These are phyloP conservation scores for Dipodomys ordii DNA, from an alignment of 2,113 vertebrate genomes.

Conservation along the genomic window DNA sequence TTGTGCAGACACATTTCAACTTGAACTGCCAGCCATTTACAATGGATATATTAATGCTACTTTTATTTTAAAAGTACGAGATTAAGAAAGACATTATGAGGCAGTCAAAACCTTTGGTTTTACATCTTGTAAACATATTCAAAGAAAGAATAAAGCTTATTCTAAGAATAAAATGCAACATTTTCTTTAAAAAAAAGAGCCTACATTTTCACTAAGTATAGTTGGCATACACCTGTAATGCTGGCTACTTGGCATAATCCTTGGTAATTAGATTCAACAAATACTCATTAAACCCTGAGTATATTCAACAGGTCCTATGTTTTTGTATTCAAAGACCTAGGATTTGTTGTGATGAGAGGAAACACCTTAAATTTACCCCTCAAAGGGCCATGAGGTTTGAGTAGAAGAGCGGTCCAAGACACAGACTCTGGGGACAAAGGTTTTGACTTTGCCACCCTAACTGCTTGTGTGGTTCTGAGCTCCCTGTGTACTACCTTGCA, in stretches of 20 bases:
- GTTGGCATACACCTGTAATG: no score
- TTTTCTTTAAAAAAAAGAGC: constrained; percentile 32
- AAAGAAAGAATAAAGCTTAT: constrained; percentile 52
- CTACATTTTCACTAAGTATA: not conserved
- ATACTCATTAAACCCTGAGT: not conserved
- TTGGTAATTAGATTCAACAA: not conserved
- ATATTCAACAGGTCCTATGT: not conserved
- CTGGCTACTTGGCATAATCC: not conserved
- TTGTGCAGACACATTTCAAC: constrained; percentile 70
- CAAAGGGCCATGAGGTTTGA: not conserved
- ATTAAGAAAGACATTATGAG: constrained; percentile 68
- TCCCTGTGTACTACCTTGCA: not conserved
- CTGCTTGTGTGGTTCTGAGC: not conserved
- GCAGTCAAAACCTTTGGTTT: constrained; percentile 74
- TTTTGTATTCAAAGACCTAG: no score
- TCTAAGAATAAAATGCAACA: constrained; percentile 37
- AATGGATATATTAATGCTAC: constrained; percentile 71
- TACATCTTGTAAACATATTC: constrained; percentile 72
- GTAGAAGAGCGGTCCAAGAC: not conserved
- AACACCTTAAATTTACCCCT: not conserved
- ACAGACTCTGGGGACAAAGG: not conserved
- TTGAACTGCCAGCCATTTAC: constrained; percentile 53
- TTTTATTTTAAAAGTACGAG: constrained; percentile 69
- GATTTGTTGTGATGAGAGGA: no score
- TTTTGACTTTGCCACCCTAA: not conserved